Evolutionary conservation across 2,113 vertebrate species (phyloP), one percentile per base, ranked within the genome.

Genomic region (Podarcis raffonei): DNA sequence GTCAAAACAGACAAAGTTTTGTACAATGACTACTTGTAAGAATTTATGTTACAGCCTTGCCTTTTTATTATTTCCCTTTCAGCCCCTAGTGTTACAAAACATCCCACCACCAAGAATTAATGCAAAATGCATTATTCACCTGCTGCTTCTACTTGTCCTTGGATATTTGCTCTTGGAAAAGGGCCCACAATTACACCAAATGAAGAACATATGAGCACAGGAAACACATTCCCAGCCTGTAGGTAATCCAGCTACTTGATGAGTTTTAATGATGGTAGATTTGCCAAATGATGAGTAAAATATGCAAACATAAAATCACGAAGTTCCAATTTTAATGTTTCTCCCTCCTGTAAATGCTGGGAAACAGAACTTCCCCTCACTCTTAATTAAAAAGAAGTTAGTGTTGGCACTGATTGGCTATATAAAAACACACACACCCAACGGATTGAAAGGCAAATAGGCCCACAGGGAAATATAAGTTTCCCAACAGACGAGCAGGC

Each of bases 101-200:
- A 25, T 57, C 8, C 5, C 53, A 89, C 22, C 30, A 39, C 27
- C 2, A 1, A 89, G 4, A 11, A 85, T 30, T 83, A 83, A 69
- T 88, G 89, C 30, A 89, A 91, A 91, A 89, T 86, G 79, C 11
- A 15, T 48, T 89, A 87, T 65, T 80, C 42, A 81, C 76, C 30
- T 88, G 20, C 57, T 93, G 35, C 71, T 66, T 93, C 18, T 74
- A 80, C 82, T 48, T 83, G 27, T 83, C 92, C 57, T 71, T 81
- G 6, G 65, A 81, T 68, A 7, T 83, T 39, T 90, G 20, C 3
- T 35, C 87, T 89, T 93, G 75, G 59, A 66, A 91, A 89, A 48
- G 18, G 37, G 4, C 32, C 66, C 74, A 30, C 74, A 66, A 3
- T 25, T 81, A 20, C 48, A 87, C 68, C 68, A 87, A 18, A 84